Evolutionary conservation across 2,797 vertebrate species (phyloP), one percentile per base, ranked within the genome.

Genomic region (Myotis planiceps): DNA sequence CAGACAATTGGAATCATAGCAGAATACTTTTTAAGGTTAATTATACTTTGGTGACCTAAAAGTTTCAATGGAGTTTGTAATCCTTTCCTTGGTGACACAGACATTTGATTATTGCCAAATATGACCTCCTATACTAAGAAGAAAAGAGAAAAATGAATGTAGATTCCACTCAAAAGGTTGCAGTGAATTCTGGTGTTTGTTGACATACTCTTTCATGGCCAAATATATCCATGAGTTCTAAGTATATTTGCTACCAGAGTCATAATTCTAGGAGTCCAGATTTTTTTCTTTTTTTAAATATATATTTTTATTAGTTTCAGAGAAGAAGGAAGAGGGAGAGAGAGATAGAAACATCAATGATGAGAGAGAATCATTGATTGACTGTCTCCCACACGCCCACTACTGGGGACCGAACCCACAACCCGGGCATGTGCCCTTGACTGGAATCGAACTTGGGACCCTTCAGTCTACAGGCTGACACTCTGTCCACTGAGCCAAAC

Each of bases 51-150:
- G 55, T 95, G 71, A 92, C 83, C 75, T 71, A 45, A 71, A 68
- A 49, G 10, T 93, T 94, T 39, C 71, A 65, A 86, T 72, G 58
- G 66, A 76, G 21, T 94, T 88, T 75, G 23, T 76, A 91, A 65
- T 90, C 16, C 21, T 95, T 90, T 93, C 21, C 72, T 88, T 94
- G 51, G 85, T 88, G 88, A 81, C 47, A 92, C 29, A 93, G 76
- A 69, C 8, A 74, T 69, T 72, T 92, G 55, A 69, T 47, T 93
- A 19, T 93, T 90, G 68, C 81, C 84, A 85, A 72, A 94, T 90
- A 82, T 88, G 63, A 92, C n/a, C 32, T 89, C 51, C 19, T 83
- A 47, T 15, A 76, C 76, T 92, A 68, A 91, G 51, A 72, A 87
- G 27, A 83, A 85, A 84, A 58, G 14, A 84, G 42, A 96, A 90